A percentile compares a stretch with the other conserved stretches of the same genome.
These are phyloP conservation scores for Sebastes hubbsi DNA, from an alignment of 2,797 vertebrate genomes.

Conservation along the genomic window DNA sequence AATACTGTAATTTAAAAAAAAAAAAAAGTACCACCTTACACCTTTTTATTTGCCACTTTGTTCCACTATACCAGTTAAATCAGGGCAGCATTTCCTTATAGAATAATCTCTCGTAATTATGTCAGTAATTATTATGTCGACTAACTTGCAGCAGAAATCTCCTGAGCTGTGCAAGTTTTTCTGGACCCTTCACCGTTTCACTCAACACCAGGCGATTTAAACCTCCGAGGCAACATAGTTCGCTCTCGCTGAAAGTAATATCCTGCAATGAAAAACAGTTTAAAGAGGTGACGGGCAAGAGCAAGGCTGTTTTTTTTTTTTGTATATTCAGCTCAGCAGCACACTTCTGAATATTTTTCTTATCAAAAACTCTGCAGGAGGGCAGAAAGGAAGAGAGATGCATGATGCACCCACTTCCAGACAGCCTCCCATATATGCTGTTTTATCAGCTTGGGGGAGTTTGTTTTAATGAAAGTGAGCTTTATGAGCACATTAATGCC, in stretches of 20 bases:
- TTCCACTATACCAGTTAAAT: constrained; percentile 7
- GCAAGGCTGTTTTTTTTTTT: neutral
- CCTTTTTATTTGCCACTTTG: constrained; percentile 7
- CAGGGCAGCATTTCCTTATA: constrained; percentile 46
- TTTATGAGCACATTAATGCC: constrained; percentile 15
- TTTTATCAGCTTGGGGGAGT: constrained; percentile 19
- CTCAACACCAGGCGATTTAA: constrained; percentile 34
- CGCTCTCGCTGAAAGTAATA: constrained; percentile 35
- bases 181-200: constrained; percentile 8
- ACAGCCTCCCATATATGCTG: neutral
- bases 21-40: neutral
- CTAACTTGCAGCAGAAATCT: constrained; percentile 13
- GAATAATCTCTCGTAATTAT: constrained; percentile 75
- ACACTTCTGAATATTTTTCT: constrained; percentile 2
- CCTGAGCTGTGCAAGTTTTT: constrained; percentile 36
- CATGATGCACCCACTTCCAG: neutral
- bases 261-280: constrained; percentile 29
- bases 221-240: constrained; percentile 8
- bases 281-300: constrained; percentile 25
- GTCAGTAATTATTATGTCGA: constrained; percentile 59
- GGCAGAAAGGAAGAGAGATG: neutral
- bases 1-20: too few species aligned
- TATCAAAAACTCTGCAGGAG: neutral
- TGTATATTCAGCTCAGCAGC: constrained; percentile 13
- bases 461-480: constrained; percentile 42